phyloP scores from a whole-genome alignment of 2,113 vertebrate genomes.

The Petrocephalus zakoni region DNA sequence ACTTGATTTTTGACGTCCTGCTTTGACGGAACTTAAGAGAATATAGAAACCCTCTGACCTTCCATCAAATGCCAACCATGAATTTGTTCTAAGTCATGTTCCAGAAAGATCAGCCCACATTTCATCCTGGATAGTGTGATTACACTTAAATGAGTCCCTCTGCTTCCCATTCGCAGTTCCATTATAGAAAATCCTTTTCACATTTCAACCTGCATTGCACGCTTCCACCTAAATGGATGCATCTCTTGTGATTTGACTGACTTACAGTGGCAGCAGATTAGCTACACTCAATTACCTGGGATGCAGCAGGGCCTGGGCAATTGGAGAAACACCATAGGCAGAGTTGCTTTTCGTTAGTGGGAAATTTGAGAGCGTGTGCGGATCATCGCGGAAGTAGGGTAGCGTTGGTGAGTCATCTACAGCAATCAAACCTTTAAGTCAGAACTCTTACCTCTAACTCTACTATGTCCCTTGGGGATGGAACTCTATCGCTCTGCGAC shows the following conservation, averaged over 20 bases:
- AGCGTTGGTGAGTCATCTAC: not conserved
- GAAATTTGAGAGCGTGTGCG: not conserved
- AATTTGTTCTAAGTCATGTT: not conserved
- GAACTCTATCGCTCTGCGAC: conserved; percentile 24
- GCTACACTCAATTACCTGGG: not conserved
- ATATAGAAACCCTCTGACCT: not conserved
- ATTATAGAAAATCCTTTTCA: not conserved
- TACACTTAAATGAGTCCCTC: not conserved
- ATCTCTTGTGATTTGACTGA: not conserved
- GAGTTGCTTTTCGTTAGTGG: not conserved
- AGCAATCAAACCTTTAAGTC: conserved; percentile 4
- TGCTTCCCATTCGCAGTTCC: not conserved
- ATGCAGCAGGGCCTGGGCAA: not conserved
- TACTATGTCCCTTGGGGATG: conserved; percentile 39
- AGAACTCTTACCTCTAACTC: conserved; percentile 43
- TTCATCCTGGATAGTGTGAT: not conserved
- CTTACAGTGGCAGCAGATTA: not conserved
- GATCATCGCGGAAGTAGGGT: not conserved
- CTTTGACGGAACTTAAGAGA: not conserved
- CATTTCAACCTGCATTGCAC: not conserved
- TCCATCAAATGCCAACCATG: not conserved
- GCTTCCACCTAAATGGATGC: not conserved
- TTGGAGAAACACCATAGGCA: not conserved
- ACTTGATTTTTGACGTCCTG: too few relatives aligned
- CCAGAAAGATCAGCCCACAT: not conserved